A percentile compares a stretch with the other conserved stretches of the same genome.
phyloP scores from a whole-genome alignment of 2,797 vertebrate genomes.

The Bufotes viridis region DNA sequence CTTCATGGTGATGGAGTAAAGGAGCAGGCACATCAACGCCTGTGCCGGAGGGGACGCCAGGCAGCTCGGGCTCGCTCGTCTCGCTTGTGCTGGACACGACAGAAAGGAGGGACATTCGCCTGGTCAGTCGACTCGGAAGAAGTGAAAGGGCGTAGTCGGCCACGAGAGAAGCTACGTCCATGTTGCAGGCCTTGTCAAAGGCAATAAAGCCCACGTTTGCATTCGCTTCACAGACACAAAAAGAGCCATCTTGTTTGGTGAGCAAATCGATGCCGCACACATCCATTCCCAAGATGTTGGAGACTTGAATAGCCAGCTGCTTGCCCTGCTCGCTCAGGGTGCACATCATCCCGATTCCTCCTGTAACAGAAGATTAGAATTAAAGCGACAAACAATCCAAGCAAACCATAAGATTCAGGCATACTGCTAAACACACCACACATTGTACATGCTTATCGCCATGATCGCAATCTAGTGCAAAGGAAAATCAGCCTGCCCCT shows the following conservation, averaged over 20 bases:
- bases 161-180: conserved; percentile 82
- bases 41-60: conserved; percentile 76
- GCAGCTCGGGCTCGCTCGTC: conserved; percentile 82
- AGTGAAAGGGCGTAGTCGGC: conserved; percentile 81
- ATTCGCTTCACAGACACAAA: conserved; percentile 83
- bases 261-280: conserved; percentile 81
- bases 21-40: conserved; percentile 53
- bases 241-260: conserved; percentile 81
- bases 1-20: conserved; percentile 58
- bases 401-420: too few relatives aligned
- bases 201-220: conserved; percentile 85
- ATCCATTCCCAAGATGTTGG: conserved; percentile 82
- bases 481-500: too few relatives aligned
- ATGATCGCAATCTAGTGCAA: too few relatives aligned
- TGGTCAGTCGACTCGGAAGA: conserved; percentile 80
- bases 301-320: conserved; percentile 81
- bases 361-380: conserved; percentile 62
- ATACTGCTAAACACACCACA: too few relatives aligned
- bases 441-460: too few relatives aligned
- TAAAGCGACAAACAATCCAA: too few relatives aligned
- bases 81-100: conserved; percentile 84
- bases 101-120: conserved; percentile 83
- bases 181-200: conserved; percentile 84
- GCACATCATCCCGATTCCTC: conserved; percentile 82
- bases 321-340: conserved; percentile 80